phyloP scores from a whole-genome alignment of 2,113 vertebrate genomes.

The Puffinus mauretanicus region DNA sequence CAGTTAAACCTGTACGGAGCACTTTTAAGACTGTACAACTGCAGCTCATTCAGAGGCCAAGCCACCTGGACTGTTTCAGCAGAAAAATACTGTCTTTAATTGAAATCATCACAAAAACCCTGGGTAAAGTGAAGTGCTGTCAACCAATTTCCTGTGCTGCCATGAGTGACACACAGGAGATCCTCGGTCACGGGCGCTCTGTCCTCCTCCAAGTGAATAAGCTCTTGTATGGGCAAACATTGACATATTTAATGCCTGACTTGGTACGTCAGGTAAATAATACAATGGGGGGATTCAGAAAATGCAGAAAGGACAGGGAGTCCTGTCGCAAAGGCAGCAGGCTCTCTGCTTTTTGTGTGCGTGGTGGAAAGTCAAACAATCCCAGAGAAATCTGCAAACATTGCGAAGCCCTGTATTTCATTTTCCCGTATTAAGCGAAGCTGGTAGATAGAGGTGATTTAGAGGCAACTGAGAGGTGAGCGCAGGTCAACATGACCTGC shows the following conservation, averaged over 20 bases:
- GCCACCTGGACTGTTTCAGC: background rate
- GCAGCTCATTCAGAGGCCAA: accelerated
- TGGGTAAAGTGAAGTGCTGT: background rate
- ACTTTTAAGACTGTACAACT: background rate
- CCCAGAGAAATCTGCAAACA: background rate
- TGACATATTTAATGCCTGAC: background rate
- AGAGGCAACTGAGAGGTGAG: background rate
- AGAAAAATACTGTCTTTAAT: background rate
- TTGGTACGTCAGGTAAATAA: background rate
- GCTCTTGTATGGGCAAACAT: background rate
- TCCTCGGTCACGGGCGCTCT: accelerated
- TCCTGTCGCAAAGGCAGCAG: background rate
- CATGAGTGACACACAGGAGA: accelerated
- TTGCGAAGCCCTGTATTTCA: background rate
- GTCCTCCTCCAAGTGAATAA: background rate
- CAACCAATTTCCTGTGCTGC: background rate
- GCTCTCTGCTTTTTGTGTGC: background rate
- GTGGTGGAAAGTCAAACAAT: conserved; percentile 44
- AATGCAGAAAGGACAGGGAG: background rate
- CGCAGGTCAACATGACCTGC: background rate
- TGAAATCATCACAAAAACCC: background rate
- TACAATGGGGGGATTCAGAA: background rate
- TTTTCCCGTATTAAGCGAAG: accelerated
- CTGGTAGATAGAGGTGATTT: background rate
- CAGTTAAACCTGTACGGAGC: accelerated